Conservation (phyloP, 2,888 invertebrate genomes). For the Stenoptilia bipunctidactyla region DNA sequence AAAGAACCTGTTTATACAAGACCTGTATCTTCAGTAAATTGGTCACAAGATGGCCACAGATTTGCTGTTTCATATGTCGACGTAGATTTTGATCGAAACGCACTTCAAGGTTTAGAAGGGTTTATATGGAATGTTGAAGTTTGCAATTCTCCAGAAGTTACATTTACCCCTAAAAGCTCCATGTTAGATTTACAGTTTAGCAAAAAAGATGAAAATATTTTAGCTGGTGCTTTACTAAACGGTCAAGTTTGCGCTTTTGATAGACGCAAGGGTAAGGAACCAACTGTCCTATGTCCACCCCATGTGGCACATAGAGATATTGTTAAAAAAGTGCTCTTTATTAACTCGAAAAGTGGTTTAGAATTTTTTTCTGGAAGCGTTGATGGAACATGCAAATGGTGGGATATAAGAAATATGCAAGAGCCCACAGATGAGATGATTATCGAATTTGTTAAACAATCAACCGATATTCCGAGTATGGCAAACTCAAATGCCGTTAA, state of each 20-base stretch:
- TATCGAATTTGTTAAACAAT: constrained; percentile 73
- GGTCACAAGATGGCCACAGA: constrained; percentile 82
- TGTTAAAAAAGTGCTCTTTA: constrained; percentile 87
- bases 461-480: constrained; percentile 61
- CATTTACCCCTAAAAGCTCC: constrained; percentile 77
- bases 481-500: constrained; percentile 71
- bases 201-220: constrained; percentile 78
- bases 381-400: constrained; percentile 89
- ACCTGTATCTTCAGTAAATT: constrained; percentile 83
- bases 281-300: constrained; percentile 78
- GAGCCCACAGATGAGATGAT: constrained; percentile 75
- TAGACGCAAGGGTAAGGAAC: constrained; percentile 76
- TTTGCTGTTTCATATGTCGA: constrained; percentile 88
- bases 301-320: constrained; percentile 90
- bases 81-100: constrained; percentile 75
- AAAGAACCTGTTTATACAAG: constrained; percentile 76
- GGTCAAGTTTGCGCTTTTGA: constrained; percentile 83
- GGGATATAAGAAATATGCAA: constrained; percentile 78
- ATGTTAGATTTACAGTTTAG: constrained; percentile 87
- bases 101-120: constrained; percentile 31
- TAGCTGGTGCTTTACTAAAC: constrained; percentile 77
- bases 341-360: constrained; percentile 90
- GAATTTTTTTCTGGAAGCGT: constrained; percentile 94
- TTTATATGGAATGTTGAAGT: constrained; percentile 95
- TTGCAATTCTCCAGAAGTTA: constrained; percentile 80